These are phyloP conservation scores for Drosophila sucinea DNA, from an alignment of 1,140 invertebrate genomes.

Conservation along the genomic window DNA sequence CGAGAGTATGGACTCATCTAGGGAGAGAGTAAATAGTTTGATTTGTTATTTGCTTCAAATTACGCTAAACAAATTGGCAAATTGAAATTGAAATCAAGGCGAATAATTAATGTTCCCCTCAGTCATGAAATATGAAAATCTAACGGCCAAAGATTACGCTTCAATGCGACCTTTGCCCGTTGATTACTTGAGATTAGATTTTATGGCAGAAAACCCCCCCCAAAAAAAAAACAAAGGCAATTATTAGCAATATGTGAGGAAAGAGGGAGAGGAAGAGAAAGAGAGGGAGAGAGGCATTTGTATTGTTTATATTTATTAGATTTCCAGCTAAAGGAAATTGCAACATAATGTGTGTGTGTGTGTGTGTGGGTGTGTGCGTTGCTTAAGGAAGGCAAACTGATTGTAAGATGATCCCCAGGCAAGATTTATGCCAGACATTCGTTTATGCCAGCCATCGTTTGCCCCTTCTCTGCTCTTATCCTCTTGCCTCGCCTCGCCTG, in stretches of 20 bases:
- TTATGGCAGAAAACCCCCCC: conserved; percentile 43
- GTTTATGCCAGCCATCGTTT: conserved; percentile 54
- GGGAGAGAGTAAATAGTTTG: conserved; percentile 50
- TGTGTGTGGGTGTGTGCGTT: conserved; percentile 2
- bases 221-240: conserved; percentile 39
- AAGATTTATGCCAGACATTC: conserved; percentile 79
- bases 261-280: neutral
- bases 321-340: conserved; percentile 64
- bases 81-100: conserved; percentile 76
- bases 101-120: conserved; percentile 29
- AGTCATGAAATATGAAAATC: conserved; percentile 33
- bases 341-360: conserved; percentile 47
- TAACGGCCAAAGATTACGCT: conserved; percentile 9
- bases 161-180: conserved; percentile 8
- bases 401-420: conserved; percentile 58
- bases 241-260: conserved; percentile 68
- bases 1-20: conserved; percentile 82
- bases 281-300: neutral
- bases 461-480: neutral
- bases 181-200: conserved; percentile 54
- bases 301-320: conserved; percentile 78
- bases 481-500: neutral
- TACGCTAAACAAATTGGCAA: conserved; percentile 62
- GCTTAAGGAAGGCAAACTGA: conserved; percentile 30
- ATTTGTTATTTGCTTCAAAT: conserved; percentile 79